These are phyloP conservation scores for Desmophyllum pertusum DNA, from an alignment of 92 coral and sea anemone species.

Conservation along the genomic window DNA sequence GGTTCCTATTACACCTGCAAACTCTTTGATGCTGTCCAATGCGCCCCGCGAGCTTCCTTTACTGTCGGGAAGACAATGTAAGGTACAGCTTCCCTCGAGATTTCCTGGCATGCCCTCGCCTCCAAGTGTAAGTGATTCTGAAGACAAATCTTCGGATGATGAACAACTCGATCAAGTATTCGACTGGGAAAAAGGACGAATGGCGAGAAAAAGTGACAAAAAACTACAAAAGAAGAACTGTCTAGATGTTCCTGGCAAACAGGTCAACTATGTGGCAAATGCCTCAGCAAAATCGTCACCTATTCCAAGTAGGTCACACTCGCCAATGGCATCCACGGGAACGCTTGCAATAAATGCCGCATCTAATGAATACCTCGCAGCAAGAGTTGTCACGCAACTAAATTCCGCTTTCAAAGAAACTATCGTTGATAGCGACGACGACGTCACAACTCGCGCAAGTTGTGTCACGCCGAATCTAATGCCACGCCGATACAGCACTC, in stretches of 20 bases:
- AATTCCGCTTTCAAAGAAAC: constrained; percentile 41
- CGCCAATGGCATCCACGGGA: constrained; percentile 31
- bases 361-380: constrained; percentile 52
- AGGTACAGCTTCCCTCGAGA: constrained; percentile 30
- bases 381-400: constrained; percentile 54
- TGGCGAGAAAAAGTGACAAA: background rate
- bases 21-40: background rate
- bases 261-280: background rate
- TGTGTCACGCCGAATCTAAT: constrained; percentile 54
- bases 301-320: constrained; percentile 11
- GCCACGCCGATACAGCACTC: constrained; percentile 42
- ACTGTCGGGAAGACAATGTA: constrained; percentile 34
- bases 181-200: background rate
- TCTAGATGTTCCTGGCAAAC: background rate
- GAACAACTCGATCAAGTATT: background rate
- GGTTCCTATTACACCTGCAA: background rate
- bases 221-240: background rate
- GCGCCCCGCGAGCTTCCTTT: constrained; percentile 1
- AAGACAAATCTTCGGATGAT: background rate
- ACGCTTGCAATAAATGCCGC: constrained; percentile 39
- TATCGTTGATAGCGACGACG: background rate
- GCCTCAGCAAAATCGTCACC: constrained; percentile 25
- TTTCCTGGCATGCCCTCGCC: constrained; percentile 30
- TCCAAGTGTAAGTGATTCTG: background rate
- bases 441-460: background rate